Base-by-base conservation (phyloP, 2,113 vertebrate genomes). In the Etia nguti region DNA sequence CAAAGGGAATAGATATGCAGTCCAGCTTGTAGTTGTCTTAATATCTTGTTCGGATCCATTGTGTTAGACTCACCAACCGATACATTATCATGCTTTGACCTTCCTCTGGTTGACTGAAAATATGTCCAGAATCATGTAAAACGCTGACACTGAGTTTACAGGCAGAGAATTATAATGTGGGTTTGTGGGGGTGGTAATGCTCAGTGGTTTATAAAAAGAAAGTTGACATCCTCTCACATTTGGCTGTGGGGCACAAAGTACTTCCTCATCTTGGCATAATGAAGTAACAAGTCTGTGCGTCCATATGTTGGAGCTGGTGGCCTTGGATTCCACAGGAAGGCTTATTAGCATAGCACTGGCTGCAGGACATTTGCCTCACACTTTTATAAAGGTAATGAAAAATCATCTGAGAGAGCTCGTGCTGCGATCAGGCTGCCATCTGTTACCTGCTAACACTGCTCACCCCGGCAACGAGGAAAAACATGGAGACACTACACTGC, bases 301-400 rank as follows among this genome's bases (percentile, higher is more conserved):
- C 88, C 90, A 90, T 92, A 92, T 94, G 92, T 84, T 68, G 16
- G 81, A 50, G 89, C 90, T 75, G 65, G 62, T 87, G 90, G 84
- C 92, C 68, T 91, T 82, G 84, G 80, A 87, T 92, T 90, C 81
- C 86, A 89, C 87, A 86, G 88, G 89, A 89, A 85, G 87, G 81
- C 92, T 89, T 75, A 92, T 95, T 93, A 93, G 90, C 89, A 86
- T 89, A 84, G 79, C 65, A 48, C 46, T 91, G 83, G 93, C 97
- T 96, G 92, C 94, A 96, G 96, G 96, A 97, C 97, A 98, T 98
- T 97, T 97, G 95, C 92, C 96, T 97, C 96, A 96, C 94, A 95
- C 96, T 97, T 97, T 95, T 97, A 97, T 97, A 97, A 96, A 96
- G 96, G 97, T 98, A 97, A 98, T 98, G 97, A 98, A 98, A 88